A percentile compares a stretch with the other conserved stretches of the same genome.
Evolutionary conservation across 2,797 vertebrate species (phyloP).

Genomic region (Hemibagrus guttatus): DNA sequence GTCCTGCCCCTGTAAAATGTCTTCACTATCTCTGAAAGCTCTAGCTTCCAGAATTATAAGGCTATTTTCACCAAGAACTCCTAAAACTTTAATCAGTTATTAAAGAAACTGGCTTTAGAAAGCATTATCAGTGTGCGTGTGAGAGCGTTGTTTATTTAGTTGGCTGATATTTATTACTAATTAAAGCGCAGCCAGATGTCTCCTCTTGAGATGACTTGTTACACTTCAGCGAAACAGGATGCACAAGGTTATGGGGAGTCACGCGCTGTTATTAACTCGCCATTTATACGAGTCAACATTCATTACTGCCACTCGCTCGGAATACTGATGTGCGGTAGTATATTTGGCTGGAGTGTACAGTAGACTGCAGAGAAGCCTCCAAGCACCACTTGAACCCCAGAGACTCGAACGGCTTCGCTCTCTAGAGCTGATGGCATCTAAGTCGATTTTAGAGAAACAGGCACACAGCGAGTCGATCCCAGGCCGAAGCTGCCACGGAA

Average conservation of each 20-base stretch:
- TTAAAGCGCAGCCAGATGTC: slow-evolving; percentile 53
- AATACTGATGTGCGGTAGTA: slow-evolving; percentile 7
- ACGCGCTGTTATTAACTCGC: slow-evolving; percentile 35
- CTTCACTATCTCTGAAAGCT: neutral
- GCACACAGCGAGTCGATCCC: neutral
- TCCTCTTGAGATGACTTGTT: slow-evolving; percentile 45
- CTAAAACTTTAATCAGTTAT: slow-evolving; percentile 17
- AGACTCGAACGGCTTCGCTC: neutral
- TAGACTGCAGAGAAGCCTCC: neutral
- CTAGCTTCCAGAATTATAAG: neutral
- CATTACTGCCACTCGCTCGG: slow-evolving; percentile 24
- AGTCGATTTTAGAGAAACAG: slow-evolving; percentile 1
- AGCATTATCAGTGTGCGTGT: slow-evolving; percentile 8
- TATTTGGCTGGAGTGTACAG: slow-evolving; percentile 10
- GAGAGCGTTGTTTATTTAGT: slow-evolving; percentile 48
- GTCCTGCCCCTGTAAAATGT: neutral
- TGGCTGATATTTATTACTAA: slow-evolving; percentile 52
- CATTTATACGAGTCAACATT: slow-evolving; percentile 47
- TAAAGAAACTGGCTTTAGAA: slow-evolving; percentile 13
- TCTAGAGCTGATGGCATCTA: neutral
- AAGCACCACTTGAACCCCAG: slow-evolving; percentile 25
- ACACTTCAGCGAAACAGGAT: slow-evolving; percentile 29
- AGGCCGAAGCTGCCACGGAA: neutral
- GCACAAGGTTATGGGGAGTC: slow-evolving; percentile 31
- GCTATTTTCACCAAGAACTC: neutral